Conservation (phyloP, 2,888 invertebrate genomes). For the Cetonia aurata region DNA sequence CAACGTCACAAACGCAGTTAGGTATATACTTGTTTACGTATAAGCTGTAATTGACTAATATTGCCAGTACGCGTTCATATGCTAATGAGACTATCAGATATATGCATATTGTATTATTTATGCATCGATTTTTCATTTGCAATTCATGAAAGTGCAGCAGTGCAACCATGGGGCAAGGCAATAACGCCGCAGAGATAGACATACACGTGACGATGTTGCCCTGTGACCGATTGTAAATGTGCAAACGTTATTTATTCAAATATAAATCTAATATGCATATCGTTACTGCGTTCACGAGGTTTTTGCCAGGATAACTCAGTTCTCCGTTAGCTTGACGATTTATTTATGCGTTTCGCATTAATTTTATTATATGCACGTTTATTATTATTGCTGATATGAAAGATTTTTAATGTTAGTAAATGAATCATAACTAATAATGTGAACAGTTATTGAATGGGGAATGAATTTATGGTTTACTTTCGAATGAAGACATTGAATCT, state of each 20-base stretch:
- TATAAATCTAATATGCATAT: conserved; percentile 2
- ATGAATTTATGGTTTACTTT: too few species aligned
- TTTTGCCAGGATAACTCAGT: conserved; percentile 13
- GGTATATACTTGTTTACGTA: too few species aligned
- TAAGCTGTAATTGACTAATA: not conserved
- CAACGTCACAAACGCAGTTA: too few species aligned
- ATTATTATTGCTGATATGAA: conserved; percentile 12
- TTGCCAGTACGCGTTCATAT: not conserved
- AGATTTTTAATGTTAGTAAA: not conserved
- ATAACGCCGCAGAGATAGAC: too few species aligned
- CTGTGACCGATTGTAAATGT: conserved; percentile 21
- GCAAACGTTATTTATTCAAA: conserved; percentile 32
- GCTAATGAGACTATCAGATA: not conserved
- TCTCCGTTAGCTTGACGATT: conserved; percentile 24
- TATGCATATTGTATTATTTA: not conserved
- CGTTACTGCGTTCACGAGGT: conserved; percentile 10
- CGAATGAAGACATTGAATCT: too few species aligned
- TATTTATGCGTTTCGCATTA: conserved; percentile 32
- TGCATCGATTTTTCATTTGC: not conserved
- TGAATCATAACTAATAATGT: not conserved
- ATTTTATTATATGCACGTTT: conserved; percentile 9
- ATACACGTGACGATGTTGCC: conserved; percentile 26
- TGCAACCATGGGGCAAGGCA: not conserved
- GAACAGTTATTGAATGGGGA: too few species aligned
- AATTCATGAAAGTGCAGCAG: conserved; percentile 6